phyloP scores from a whole-genome alignment of 2,113 vertebrate genomes.

The Microtus oregoni region DNA sequence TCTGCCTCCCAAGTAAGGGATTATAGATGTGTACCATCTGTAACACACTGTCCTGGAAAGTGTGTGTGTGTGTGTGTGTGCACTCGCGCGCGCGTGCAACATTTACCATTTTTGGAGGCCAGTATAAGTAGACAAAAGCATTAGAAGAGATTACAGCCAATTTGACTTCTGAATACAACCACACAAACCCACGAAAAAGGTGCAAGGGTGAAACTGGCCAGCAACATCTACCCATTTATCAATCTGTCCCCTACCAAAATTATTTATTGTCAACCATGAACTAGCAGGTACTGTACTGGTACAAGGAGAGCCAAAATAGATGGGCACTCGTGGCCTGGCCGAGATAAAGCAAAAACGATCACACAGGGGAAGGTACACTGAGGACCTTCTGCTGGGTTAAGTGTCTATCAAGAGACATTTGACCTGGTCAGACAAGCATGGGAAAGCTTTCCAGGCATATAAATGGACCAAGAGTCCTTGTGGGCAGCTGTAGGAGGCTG shows the following conservation, averaged over 20 bases:
- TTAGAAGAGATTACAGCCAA: constrained; percentile 17
- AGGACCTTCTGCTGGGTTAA: background rate
- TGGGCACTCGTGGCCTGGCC: background rate
- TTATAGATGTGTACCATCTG: background rate
- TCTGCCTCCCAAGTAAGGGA: background rate
- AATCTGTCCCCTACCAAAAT: background rate
- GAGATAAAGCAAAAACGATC: constrained; percentile 51
- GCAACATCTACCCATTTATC: background rate
- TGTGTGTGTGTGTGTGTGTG: background rate
- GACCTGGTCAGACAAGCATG: constrained; percentile 8
- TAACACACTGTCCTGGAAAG: constrained; percentile 68
- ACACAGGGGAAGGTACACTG: constrained; percentile 7
- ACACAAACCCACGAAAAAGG: background rate
- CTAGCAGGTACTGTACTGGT: constrained; percentile 21
- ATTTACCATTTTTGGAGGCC: constrained; percentile 57
- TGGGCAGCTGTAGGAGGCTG: background rate
- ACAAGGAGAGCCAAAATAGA: background rate
- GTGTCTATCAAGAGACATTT: background rate
- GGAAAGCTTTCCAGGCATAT: background rate
- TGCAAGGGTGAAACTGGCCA: constrained; percentile 16
- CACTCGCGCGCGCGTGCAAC: rapidly evolving
- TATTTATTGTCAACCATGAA: background rate
- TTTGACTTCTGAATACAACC: constrained; percentile 10
- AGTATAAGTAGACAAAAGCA: constrained; percentile 32
- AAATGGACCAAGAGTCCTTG: background rate